Conservation (phyloP, 2,797 vertebrate species). For the Clarias laeviceps region DNA sequence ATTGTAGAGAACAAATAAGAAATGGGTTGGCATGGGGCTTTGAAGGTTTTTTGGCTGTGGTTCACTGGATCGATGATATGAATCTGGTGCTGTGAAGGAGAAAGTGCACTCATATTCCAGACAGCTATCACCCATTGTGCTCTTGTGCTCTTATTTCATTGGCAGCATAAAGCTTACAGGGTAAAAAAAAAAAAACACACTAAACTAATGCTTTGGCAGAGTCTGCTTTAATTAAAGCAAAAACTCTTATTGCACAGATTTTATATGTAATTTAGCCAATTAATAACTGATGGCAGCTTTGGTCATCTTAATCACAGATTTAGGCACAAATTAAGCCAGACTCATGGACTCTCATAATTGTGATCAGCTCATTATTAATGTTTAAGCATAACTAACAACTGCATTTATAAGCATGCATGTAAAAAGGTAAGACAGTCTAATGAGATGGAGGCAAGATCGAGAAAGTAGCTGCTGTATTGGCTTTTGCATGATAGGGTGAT, state of each 20-base stretch:
- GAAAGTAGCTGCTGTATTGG: not conserved
- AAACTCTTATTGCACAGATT: not conserved
- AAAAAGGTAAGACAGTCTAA: not conserved
- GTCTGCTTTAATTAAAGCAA: constrained; percentile 14
- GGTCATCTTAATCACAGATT: not conserved
- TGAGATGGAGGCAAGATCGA: constrained; percentile 1
- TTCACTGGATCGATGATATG: constrained; percentile 21
- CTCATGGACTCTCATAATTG: not conserved
- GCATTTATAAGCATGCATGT: not conserved
- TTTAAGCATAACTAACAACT: not conserved
- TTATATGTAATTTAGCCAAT: constrained; percentile 1
- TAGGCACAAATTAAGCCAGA: not conserved
- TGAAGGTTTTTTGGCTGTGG: not conserved
- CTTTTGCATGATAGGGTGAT: constrained; percentile 15
- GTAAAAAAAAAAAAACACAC: not conserved
- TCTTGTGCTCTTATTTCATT: constrained; percentile 8
- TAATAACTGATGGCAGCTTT: not conserved
- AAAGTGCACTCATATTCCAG: constrained; percentile 17
- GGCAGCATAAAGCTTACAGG: not conserved
- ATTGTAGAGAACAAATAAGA: not conserved
- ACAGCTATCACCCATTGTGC: not conserved
- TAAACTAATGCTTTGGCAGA: constrained; percentile 7
- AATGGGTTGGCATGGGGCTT: not conserved
- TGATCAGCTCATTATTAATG: not conserved
- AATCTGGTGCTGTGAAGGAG: not conserved